Base-by-base conservation (phyloP, 2,888 invertebrate species). In the Agriotes lineatus region DNA sequence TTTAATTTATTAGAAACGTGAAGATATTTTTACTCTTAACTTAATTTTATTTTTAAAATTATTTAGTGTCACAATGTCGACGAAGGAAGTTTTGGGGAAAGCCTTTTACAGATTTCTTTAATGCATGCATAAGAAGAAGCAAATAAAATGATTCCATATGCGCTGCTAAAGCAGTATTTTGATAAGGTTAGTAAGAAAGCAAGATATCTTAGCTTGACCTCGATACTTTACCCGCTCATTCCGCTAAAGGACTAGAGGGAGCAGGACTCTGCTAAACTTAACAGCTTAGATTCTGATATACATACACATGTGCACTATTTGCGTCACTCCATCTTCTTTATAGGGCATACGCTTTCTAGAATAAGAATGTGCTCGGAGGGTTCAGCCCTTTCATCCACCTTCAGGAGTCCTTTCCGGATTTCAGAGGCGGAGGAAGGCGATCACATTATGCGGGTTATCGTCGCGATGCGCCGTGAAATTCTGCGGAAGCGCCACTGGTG, bases 301-400 rank as follows among this genome's bases (percentile, higher is more conserved):
- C 42, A 42, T 42, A 42, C 42, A 42, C 42, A 42, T 42, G 42
- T 42, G 42, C 42, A 42, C 42, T 42, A 42, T 42, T 42, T 42
- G 42, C 42, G 42, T 42, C 42, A 42, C 42, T 42, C 42, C 9
- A 42, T 42, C 42, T 42, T 42, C 42, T 42, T 42, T 42, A 42
- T 42, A 42, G 16, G 42, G 42, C 42, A 42, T 42, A 42, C 16
- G 42, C 42, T 42, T 42, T 42, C 42, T 14, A 14, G 42, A 39
- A 42, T 42, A 42, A 42, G 42, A 42, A 42, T 42, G 42, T 42
- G 16, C 16, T 12, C 42, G 42, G 14, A 42, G 42, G 42, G 42
- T 42, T 42, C 42, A 14, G 42, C 42, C 42, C 42, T 42, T 42
- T 42, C 42, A 42, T 42, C 42, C 42, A 42, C 42, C 42, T 42